phyloP scores from a whole-genome alignment of 2,113 vertebrate species.

The Irena cyanogastra region DNA sequence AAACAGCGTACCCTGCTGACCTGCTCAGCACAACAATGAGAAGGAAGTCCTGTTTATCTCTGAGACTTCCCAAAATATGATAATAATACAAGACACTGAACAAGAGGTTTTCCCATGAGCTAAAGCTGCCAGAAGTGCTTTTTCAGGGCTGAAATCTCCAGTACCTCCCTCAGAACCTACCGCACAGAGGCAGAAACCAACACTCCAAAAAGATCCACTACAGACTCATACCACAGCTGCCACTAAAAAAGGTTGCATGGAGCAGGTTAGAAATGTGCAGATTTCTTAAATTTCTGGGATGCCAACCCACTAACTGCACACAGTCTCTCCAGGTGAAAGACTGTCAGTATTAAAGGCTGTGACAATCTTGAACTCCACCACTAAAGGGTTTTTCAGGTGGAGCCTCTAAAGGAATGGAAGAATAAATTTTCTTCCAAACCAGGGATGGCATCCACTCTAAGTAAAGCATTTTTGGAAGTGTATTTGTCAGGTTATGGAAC shows the following conservation, averaged over 20 bases:
- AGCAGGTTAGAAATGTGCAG: not conserved
- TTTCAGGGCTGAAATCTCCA: not conserved
- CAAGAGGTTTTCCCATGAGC: not conserved
- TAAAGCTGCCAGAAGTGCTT: not conserved
- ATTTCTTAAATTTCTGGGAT: not conserved
- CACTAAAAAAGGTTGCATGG: not conserved
- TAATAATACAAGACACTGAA: not conserved
- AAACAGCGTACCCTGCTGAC: not conserved
- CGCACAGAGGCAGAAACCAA: not conserved
- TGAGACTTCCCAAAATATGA: not conserved
- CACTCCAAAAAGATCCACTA: not conserved
- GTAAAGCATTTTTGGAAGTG: not conserved
- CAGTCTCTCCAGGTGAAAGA: not conserved
- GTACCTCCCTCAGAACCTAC: not conserved
- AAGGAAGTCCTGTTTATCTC: not conserved
- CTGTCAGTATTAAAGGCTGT: not conserved
- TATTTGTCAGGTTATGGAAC: not conserved
- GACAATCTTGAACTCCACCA: not conserved
- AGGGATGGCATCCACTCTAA: not conserved
- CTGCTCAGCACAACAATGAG: not conserved
- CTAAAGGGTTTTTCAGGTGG: not conserved
- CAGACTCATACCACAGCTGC: not conserved
- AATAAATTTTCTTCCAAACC: not conserved
- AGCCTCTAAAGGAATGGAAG: conserved; percentile 7
- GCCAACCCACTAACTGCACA: not conserved